Evolutionary conservation across 2,797 vertebrate genomes (phyloP).

Genomic region (Molossus alvarezi): DNA sequence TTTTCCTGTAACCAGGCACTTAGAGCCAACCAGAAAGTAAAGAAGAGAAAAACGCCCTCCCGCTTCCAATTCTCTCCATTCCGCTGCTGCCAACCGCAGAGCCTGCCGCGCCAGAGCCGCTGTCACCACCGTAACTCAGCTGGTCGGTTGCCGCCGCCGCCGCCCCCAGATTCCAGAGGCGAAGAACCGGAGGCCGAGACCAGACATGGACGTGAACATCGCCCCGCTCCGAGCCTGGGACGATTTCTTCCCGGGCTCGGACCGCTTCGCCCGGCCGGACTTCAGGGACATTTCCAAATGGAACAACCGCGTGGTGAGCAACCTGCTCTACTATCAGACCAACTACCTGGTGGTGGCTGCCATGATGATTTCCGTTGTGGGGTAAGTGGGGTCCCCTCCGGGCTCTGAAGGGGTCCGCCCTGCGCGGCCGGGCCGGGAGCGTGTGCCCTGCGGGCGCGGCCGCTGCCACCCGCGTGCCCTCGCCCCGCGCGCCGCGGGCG

Average conservation of each 20-base stretch:
- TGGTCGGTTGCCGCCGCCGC: conserved; percentile 70
- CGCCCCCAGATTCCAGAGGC: conserved; percentile 70
- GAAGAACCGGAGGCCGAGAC: not conserved
- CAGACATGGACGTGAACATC: conserved; percentile 93
- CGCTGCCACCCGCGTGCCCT: not conserved
- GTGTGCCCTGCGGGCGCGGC: not conserved
- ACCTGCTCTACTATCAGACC: conserved; percentile 98
- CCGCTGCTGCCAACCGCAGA: conserved; percentile 48
- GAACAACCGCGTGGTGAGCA: conserved; percentile 97
- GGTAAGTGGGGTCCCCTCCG: conserved; percentile 90
- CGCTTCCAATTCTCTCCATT: not conserved
- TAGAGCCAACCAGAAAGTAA: conserved; percentile 62
- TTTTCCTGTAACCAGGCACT: conserved; percentile 43
- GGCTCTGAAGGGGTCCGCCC: not conserved
- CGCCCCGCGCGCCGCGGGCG: not conserved
- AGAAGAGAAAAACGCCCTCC: conserved; percentile 70
- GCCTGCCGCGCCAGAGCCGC: not conserved
- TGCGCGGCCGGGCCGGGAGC: not conserved
- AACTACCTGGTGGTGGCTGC: conserved; percentile 94
- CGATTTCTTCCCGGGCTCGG: conserved; percentile 95
- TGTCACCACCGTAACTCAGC: conserved; percentile 16
- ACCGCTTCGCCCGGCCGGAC: conserved; percentile 95
- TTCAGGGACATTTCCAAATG: conserved; percentile 94
- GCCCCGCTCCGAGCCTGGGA: conserved; percentile 94
- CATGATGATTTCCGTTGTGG: conserved; percentile 93